Base-by-base conservation (phyloP, 2,888 invertebrate genomes). In the Chymomyza procnemis region DNA sequence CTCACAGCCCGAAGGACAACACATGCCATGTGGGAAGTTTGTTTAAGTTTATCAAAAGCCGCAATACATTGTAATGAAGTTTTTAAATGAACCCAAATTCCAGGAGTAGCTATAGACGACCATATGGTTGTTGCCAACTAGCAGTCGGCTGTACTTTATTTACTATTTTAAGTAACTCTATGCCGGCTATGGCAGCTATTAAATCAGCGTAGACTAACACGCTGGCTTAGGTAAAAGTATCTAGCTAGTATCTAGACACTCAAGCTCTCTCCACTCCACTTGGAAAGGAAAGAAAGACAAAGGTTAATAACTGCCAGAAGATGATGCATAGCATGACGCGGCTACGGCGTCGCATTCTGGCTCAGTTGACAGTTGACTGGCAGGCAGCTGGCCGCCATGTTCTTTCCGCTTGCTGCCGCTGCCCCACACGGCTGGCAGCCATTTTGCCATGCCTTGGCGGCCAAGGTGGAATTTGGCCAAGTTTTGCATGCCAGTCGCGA, bases 231-330 rank as follows among this genome's bases (percentile, higher is more conserved):
- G 68, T 63, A 54, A 65, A 72, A 66, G 69, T 76, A 71, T 67
- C 74, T 71, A 68, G 47, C 59, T n/a, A 68, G 70, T n/a, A n/a
- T n/a, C n/a, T n/a, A 74, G 65, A 76, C 63, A 66, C 60, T 55
- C n/a, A 52, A 12, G 12, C 34, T 12, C 34, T 3, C 34, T 1
- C 12, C 9, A 41, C 9, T 41, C 34, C 34, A 12, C 26, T 26
- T 6, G 8, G 12, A 9, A 41, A 41, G 34, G 34, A 41, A 9
- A 61, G 67, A 22, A 56, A 60, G 72, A 70, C 76, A 83, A 82
- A 84, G 83, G 83, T 85, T 85, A 84, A 86, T 83, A 83, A 83
- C 83, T 83, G 84, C 84, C 84, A 83, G 79, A 85, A 85, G 83
- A 82, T 82, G 85, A 85, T 82, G 85, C 82, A 82, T 85, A 83